These are phyloP conservation scores for Sinotaia quadrata DNA, from an alignment of 2,888 invertebrate genomes.

Conservation along the genomic window DNA sequence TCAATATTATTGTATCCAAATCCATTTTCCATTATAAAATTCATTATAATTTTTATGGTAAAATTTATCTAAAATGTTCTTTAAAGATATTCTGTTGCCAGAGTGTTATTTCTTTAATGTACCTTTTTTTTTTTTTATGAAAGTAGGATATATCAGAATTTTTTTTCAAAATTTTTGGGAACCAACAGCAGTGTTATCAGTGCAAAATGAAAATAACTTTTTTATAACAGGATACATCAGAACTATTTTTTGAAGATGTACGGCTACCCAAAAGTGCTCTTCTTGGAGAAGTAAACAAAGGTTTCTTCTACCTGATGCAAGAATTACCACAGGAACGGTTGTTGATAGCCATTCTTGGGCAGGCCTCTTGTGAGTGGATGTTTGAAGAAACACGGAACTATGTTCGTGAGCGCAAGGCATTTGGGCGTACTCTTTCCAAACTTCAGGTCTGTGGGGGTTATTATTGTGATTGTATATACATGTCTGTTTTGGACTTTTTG, in stretches of 20 bases:
- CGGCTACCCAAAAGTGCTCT: conserved; percentile 69
- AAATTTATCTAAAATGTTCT: too few relatives aligned
- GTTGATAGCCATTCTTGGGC: conserved; percentile 68
- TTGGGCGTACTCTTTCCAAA: conserved; percentile 71
- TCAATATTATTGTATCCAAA: too few relatives aligned
- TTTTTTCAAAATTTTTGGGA: background rate
- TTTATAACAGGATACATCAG: conserved; percentile 70
- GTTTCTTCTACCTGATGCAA: conserved; percentile 73
- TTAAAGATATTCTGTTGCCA: too few relatives aligned
- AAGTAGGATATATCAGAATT: background rate
- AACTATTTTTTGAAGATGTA: conserved; percentile 73
- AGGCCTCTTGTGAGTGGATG: conserved; percentile 71
- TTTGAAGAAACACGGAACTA: conserved; percentile 73
- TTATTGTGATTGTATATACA: too few relatives aligned
- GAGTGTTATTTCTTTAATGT: too few relatives aligned
- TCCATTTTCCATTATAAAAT: too few relatives aligned
- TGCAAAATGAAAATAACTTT: too few relatives aligned
- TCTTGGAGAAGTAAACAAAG: conserved; percentile 71
- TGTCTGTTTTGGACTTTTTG: too few relatives aligned
- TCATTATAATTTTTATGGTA: too few relatives aligned
- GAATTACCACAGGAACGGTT: conserved; percentile 73
- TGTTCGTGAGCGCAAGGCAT: conserved; percentile 72
- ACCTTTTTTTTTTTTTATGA: too few relatives aligned
- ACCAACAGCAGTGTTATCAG: too few relatives aligned
- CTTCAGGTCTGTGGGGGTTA: conserved; percentile 69